These are phyloP conservation scores for Marronus borbonicus DNA, from an alignment of 2,888 invertebrate genomes.

Conservation along the genomic window DNA sequence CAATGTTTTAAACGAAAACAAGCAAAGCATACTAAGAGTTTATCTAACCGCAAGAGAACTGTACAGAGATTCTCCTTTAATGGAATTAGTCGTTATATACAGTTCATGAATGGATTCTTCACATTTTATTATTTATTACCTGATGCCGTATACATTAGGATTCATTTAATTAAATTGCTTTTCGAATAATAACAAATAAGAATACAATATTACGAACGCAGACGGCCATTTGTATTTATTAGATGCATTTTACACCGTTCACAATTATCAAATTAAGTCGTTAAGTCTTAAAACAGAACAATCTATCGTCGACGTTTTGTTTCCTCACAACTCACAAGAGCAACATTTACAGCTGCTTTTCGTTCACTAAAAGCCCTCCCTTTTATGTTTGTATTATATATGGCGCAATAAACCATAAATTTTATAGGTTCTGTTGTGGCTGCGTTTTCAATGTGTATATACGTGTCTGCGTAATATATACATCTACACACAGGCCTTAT, in stretches of 20 bases:
- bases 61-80: no score
- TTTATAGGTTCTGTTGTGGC: conserved; percentile 58
- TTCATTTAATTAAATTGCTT: no score
- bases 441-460: conserved; percentile 52
- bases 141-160: no score
- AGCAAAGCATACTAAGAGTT: no score
- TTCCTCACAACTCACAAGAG: neutral
- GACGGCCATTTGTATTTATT: no score
- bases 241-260: conserved; percentile 4
- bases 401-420: conserved; percentile 53
- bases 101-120: no score
- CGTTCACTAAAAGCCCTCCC: conserved; percentile 41
- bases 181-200: no score
- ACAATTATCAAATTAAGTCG: conserved; percentile 35
- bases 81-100: no score
- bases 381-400: conserved; percentile 50
- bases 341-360: conserved; percentile 36
- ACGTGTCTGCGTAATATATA: conserved; percentile 3
- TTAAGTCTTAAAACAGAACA: conserved; percentile 17
- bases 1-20: no score
- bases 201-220: no score
- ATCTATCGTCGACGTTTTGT: conserved; percentile 4
- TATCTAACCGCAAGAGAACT: no score
- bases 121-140: no score
- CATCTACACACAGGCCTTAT: conserved; percentile 1